These are phyloP conservation scores for Riparia riparia DNA, from an alignment of 2,113 vertebrate species.

Conservation along the genomic window DNA sequence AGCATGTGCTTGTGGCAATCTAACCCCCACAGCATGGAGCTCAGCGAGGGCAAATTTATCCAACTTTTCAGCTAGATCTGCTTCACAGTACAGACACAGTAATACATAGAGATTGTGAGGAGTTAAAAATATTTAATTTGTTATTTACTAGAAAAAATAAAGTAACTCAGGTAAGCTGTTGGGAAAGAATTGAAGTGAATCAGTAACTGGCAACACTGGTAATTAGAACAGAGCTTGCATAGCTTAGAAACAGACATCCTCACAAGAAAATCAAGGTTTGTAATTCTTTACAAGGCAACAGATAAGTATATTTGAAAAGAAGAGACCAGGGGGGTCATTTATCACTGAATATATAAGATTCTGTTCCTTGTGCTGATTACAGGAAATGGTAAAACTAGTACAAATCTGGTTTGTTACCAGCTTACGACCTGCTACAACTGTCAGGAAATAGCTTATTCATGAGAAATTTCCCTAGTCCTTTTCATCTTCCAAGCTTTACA, in stretches of 20 bases:
- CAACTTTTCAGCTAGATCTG: not conserved
- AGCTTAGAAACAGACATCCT: not conserved
- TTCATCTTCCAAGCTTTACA: not conserved
- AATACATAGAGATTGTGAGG: not conserved
- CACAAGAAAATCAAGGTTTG: not conserved
- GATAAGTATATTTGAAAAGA: not conserved
- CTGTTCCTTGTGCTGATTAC: not conserved
- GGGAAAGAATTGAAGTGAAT: not conserved
- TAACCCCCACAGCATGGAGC: not conserved
- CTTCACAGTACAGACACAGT: not conserved
- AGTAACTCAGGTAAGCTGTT: not conserved
- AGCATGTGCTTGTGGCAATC: not conserved
- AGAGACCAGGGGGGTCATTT: rapidly evolving
- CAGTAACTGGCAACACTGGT: not conserved
- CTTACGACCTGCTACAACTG: not conserved
- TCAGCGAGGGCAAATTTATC: not conserved
- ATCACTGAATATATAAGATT: not conserved
- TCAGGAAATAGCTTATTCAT: not conserved
- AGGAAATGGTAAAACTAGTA: not conserved
- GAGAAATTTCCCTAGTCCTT: not conserved
- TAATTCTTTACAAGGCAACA: not conserved
- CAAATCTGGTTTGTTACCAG: not conserved
- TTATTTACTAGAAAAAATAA: not conserved
- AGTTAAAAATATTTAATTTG: not conserved
- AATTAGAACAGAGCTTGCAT: not conserved